Conservation (phyloP, 2,888 invertebrate genomes). For the Pycnomerus fuliginosus region DNA sequence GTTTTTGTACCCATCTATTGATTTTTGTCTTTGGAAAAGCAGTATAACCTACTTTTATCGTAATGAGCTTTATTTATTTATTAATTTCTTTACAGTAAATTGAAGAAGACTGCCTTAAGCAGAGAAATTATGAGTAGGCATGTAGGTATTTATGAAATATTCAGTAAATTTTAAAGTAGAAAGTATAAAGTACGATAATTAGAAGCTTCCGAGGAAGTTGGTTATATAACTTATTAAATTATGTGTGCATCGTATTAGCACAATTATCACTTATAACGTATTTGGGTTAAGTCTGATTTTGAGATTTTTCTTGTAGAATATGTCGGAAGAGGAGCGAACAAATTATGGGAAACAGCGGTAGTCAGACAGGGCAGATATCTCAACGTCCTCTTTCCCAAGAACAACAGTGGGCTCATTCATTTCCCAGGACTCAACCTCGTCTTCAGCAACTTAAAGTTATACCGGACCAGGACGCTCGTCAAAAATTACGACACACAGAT, state of each 20-base stretch:
- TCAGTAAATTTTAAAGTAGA: too few relatives aligned
- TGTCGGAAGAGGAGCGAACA: slow-evolving; percentile 18
- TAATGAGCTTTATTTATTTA: too few relatives aligned
- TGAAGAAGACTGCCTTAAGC: slow-evolving; percentile 16
- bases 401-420: slow-evolving; percentile 44
- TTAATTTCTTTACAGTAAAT: slow-evolving; percentile 7
- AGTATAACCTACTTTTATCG: too few relatives aligned
- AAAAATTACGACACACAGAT: slow-evolving; percentile 73
- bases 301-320: slow-evolving; percentile 23
- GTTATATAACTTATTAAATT: too few relatives aligned
- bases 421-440: slow-evolving; percentile 40
- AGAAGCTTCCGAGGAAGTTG: too few relatives aligned
- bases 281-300: too few relatives aligned
- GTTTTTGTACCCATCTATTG: too few relatives aligned
- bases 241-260: too few relatives aligned
- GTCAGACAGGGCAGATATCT: slow-evolving; percentile 44
- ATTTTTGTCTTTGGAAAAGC: too few relatives aligned
- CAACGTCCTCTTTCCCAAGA: slow-evolving; percentile 34
- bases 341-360: slow-evolving; percentile 52
- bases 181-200: too few relatives aligned
- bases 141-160: slow-evolving; percentile 16
- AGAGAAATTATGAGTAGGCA: slow-evolving; percentile 17
- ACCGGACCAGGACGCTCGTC: slow-evolving; percentile 63
- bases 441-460: slow-evolving; percentile 57
- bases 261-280: too few relatives aligned